Percentiles rank a stretch among this genome's conserved stretches.
Evolutionary conservation across 2,888 invertebrate species (phyloP).

Genomic region (Hartigia nigra): DNA sequence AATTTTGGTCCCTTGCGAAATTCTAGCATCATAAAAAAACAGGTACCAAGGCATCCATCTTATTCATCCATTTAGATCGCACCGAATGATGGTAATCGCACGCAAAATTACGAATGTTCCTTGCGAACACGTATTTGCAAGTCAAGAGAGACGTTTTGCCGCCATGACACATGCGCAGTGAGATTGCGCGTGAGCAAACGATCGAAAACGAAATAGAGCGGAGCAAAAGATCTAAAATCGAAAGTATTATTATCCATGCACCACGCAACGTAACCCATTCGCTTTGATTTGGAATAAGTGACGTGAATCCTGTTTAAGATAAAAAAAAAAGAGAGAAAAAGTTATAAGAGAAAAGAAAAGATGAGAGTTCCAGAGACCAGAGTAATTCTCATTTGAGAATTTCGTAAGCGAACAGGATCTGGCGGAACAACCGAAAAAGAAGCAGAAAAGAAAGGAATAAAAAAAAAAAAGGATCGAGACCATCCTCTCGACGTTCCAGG

Average conservation of each 20-base stretch:
- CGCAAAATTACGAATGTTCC: not conserved
- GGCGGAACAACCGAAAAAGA: too few relatives aligned
- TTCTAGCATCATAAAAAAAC: not conserved
- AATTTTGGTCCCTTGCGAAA: not conserved
- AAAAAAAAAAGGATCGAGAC: not conserved
- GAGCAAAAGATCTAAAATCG: not conserved
- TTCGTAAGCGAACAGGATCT: not conserved
- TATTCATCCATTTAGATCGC: not conserved
- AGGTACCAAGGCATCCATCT: not conserved
- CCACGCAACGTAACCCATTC: not conserved
- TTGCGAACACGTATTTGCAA: not conserved
- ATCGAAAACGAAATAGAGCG: not conserved
- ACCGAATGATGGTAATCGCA: not conserved
- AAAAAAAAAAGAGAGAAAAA: not conserved
- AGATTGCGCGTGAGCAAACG: not conserved
- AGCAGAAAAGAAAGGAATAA: not conserved
- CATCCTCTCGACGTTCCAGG: not conserved
- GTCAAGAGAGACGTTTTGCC: not conserved
- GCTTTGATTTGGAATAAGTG: not conserved
- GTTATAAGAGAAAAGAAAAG: not conserved
- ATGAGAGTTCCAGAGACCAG: not conserved
- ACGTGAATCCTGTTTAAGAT: not conserved
- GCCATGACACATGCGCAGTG: not conserved
- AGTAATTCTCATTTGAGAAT: not conserved
- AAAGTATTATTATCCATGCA: not conserved